These are phyloP conservation scores for Mellivora capensis DNA, from an alignment of 2,113 vertebrate genomes.

Conservation along the genomic window DNA sequence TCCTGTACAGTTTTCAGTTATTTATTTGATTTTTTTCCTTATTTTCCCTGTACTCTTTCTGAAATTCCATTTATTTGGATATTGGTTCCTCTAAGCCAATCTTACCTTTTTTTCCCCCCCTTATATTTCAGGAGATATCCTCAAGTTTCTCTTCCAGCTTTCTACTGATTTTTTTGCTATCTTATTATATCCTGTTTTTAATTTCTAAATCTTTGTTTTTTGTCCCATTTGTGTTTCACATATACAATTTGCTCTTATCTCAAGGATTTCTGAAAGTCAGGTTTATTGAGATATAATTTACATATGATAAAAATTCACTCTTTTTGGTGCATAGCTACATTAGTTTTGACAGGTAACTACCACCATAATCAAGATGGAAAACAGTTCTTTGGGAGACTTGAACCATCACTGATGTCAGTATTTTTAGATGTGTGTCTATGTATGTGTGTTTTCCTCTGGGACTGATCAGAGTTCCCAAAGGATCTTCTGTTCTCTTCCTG, in stretches of 20 bases:
- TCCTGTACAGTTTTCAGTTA: not conserved
- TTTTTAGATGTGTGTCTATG: not conserved
- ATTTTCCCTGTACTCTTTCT: not conserved
- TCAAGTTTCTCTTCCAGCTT: not conserved
- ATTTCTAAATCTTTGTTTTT: conserved; percentile 9
- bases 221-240: not conserved
- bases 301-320: not conserved
- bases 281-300: not conserved
- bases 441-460: not conserved
- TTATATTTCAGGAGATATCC: not conserved
- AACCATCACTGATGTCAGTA: not conserved
- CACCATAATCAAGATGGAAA: not conserved
- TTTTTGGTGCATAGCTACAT: not conserved
- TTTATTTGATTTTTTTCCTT: not conserved
- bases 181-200: not conserved
- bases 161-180: not conserved
- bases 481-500: not conserved
- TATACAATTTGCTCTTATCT: not conserved
- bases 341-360: not conserved
- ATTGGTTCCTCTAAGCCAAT: not conserved
- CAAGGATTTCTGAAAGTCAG: not conserved
- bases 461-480: not conserved
- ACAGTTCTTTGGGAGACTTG: not conserved
- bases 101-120: not conserved
- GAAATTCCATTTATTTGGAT: not conserved